phyloP scores from a whole-genome alignment of 2,888 invertebrate species.

The Gandaritis pyraliata region DNA sequence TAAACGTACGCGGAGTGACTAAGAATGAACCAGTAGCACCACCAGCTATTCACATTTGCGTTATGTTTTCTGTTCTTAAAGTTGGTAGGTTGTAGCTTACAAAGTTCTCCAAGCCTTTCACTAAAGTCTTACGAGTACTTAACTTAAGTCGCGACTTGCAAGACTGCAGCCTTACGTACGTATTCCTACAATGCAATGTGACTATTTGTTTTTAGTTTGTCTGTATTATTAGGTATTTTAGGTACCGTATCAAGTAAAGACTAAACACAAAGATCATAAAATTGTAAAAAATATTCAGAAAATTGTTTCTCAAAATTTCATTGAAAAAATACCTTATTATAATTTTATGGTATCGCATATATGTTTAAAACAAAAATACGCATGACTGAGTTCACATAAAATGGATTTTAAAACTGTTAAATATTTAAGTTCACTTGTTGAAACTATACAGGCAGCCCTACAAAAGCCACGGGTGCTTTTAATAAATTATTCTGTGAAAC shows the following conservation, averaged over 20 bases:
- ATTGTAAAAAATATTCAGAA: too few species aligned
- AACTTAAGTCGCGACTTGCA: constrained; percentile 3
- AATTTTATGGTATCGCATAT: too few species aligned
- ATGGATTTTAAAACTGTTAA: not conserved
- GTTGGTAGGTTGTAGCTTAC: not conserved
- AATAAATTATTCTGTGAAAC: constrained; percentile 71
- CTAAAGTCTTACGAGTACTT: constrained; percentile 6
- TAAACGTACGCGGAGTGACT: too few species aligned
- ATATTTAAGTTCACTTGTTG: constrained; percentile 16
- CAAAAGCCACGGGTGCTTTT: constrained; percentile 67
- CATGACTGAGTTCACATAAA: too few species aligned
- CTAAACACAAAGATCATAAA: too few species aligned
- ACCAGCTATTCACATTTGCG: not conserved
- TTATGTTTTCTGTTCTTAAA: not conserved
- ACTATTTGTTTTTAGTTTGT: not conserved
- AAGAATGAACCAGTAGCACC: too few species aligned
- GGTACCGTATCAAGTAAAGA: too few species aligned
- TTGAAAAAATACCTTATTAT: too few species aligned
- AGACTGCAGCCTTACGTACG: not conserved
- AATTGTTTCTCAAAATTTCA: too few species aligned
- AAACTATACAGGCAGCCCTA: constrained; percentile 45
- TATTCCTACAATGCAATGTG: too few species aligned
- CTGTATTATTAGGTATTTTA: too few species aligned
- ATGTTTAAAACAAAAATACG: too few species aligned
- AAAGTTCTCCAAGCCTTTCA: constrained; percentile 7